Conservation (phyloP, 1,140 invertebrate species). For the Drosophila insularis region DNA sequence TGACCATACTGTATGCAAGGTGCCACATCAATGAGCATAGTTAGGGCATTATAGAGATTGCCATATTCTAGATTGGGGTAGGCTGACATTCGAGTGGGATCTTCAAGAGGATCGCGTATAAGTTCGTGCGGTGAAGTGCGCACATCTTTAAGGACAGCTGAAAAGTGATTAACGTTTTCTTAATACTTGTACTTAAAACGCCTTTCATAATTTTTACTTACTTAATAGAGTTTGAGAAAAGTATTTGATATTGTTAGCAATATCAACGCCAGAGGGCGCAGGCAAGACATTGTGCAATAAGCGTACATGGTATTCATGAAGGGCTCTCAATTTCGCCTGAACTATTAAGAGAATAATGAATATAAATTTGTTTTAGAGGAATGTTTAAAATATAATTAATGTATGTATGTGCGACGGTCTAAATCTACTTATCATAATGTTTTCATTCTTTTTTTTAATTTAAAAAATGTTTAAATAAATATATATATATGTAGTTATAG, state of each 20-base stretch:
- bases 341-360: constrained; percentile 87
- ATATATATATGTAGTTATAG: no score
- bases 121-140: constrained; percentile 94
- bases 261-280: constrained; percentile 95
- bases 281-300: constrained; percentile 95
- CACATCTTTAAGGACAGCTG: constrained; percentile 97
- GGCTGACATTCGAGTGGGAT: constrained; percentile 91
- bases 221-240: constrained; percentile 98
- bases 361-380: no score
- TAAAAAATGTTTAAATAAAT: no score
- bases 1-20: constrained; percentile 92
- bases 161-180: not conserved
- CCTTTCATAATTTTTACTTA: constrained; percentile 84
- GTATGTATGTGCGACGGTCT: no score
- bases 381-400: no score
- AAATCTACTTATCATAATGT: no score
- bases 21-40: constrained; percentile 91
- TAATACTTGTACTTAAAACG: not conserved
- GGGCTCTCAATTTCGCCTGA: constrained; percentile 97
- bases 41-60: constrained; percentile 93
- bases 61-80: constrained; percentile 98
- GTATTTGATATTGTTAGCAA: constrained; percentile 98
- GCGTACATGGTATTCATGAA: constrained; percentile 97
- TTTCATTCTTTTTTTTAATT: no score
- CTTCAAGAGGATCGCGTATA: constrained; percentile 92